phyloP scores from a whole-genome alignment of 2,113 vertebrate genomes.

The Leptocoma aspasia region DNA sequence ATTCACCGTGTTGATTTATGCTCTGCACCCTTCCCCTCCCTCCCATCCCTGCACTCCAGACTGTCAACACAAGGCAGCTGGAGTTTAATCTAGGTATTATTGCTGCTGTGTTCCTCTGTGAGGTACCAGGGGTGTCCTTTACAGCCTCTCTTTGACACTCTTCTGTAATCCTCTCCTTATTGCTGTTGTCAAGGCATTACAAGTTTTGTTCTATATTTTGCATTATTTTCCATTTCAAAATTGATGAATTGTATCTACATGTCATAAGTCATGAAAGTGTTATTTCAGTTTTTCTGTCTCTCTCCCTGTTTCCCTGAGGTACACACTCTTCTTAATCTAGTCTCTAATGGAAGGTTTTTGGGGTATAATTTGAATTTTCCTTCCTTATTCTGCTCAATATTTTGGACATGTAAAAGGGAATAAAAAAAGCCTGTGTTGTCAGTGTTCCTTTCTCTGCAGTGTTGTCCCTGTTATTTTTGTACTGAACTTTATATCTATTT shows the following conservation, averaged over 20 bases:
- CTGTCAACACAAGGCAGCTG: not conserved
- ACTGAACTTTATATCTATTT: not conserved
- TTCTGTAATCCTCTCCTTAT: not conserved
- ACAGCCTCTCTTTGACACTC: not conserved
- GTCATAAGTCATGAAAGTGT: not conserved
- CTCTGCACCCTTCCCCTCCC: not conserved
- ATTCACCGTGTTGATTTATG: not conserved
- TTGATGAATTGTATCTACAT: not conserved
- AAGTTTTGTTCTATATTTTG: not conserved
- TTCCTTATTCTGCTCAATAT: not conserved
- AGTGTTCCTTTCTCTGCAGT: not conserved
- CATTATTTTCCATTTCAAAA: not conserved
- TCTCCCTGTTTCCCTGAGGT: not conserved
- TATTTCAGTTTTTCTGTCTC: not conserved
- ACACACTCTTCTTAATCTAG: not conserved
- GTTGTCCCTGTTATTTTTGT: not conserved
- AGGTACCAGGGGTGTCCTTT: not conserved
- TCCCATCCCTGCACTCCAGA: no score
- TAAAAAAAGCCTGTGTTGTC: not conserved
- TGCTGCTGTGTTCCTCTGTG: not conserved
- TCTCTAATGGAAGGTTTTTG: not conserved
- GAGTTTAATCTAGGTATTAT: not conserved
- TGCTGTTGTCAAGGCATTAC: not conserved
- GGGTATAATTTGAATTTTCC: not conserved
- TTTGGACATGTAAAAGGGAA: not conserved